These are phyloP conservation scores for Ryuthela nishihirai DNA, from an alignment of 2,888 invertebrate genomes.

Conservation along the genomic window DNA sequence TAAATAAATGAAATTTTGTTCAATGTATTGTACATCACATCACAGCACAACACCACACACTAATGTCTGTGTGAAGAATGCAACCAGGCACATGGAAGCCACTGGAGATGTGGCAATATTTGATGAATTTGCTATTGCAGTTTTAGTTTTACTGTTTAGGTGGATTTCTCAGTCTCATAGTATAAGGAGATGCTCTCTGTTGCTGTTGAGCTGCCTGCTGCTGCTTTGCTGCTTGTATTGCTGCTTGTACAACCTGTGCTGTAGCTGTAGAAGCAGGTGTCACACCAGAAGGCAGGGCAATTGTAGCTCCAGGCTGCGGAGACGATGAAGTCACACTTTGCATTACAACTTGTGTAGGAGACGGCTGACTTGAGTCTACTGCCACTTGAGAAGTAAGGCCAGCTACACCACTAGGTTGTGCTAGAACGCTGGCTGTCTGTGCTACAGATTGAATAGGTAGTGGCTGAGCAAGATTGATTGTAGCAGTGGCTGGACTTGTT, in stretches of 20 bases:
- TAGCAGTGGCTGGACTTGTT: constrained; percentile 1
- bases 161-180: constrained; percentile 31
- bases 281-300: background rate
- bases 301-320: too few species aligned
- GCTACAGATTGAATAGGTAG: constrained; percentile 10
- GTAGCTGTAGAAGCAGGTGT: constrained; percentile 5
- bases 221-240: constrained; percentile 26
- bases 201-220: constrained; percentile 14
- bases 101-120: too few species aligned
- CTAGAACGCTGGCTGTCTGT: constrained; percentile 7
- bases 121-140: too few species aligned
- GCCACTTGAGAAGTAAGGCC: constrained; percentile 10
- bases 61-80: too few species aligned
- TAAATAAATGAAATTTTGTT: too few species aligned
- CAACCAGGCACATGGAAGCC: too few species aligned
- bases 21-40: too few species aligned
- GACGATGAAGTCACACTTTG: constrained; percentile 14
- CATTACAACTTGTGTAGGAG: constrained; percentile 23
- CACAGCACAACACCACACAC: too few species aligned
- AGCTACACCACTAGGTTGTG: constrained; percentile 7
- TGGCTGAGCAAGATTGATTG: constrained; percentile 7
- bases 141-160: constrained; percentile 29
- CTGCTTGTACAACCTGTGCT: constrained; percentile 24
- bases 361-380: constrained; percentile 6
- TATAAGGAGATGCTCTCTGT: constrained; percentile 31